Base-by-base conservation (phyloP, 1,140 invertebrate species). In the Aphelenchoides fujianensis region DNA sequence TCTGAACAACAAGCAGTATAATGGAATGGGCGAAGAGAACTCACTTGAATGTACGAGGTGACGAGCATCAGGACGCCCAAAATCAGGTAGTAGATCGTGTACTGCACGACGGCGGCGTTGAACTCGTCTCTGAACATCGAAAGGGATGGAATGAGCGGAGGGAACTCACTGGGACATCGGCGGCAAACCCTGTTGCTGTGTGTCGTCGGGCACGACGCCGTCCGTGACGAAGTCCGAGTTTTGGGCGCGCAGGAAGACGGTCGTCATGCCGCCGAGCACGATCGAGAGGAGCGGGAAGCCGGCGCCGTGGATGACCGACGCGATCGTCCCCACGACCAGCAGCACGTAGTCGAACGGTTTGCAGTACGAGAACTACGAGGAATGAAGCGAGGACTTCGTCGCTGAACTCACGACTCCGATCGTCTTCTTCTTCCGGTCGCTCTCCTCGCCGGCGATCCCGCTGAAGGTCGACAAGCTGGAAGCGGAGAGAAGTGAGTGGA, bases 281-380 rank as follows among this genome's bases (percentile, higher is more conserved):
- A 84, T 76, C 19, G 78, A 84, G 54, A 84, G 80, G 5, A 82
- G 55, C 1, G 82, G 82, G 59, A 83, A 84, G 19, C 81, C 81
- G 16, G 82, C 81, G 16, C 81, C 81, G 61, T 84, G 82, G 31
- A 83, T 70, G 12, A 83, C 64, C 16, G 81, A 74, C 23, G 76
- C 79, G 3, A 72, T 54, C 1, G 69, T 77, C 27, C 76, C 76
- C n/a, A 78, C 12, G 9, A 28, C 28, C 1, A 78, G 57, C n/a
- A 78, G 69, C 30, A 69, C 52, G 54, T 78, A 78, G 32, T 78
- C 76, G 2, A 64, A 59, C 2, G 19, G 16, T 55, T 76, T 69
- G 12, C 68, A 70, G 55, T 74, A 78, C 9, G 79, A 61, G 36
- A 78, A 78, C 76, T 78, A 30, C 59, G 72, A 62, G 61, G 19